Percentiles rank a stretch among this genome's conserved stretches.
Evolutionary conservation across 2,888 invertebrate genomes (phyloP).

Genomic region (Cephus spinipes): DNA sequence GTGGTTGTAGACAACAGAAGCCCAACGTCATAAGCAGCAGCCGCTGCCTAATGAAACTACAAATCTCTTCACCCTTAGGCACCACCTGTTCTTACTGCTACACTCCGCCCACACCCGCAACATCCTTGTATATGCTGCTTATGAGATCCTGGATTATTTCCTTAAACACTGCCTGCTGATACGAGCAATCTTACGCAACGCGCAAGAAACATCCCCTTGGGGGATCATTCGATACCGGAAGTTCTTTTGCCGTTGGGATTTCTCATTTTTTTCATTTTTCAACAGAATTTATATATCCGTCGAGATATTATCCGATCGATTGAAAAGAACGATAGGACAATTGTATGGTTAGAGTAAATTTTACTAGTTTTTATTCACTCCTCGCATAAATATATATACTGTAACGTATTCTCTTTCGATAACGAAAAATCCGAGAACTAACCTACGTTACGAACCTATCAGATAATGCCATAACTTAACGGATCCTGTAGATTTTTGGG

Average conservation of each 20-base stretch:
- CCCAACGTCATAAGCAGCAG: slow-evolving; percentile 63
- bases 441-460: too few species aligned
- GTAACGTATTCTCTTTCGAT: too few species aligned
- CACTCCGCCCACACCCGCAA: slow-evolving; percentile 39
- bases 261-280: background rate
- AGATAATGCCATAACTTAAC: too few species aligned
- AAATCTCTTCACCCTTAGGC: slow-evolving; percentile 64
- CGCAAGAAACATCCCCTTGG: background rate
- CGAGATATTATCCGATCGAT: background rate
- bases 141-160: slow-evolving; percentile 56
- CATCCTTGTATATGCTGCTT: slow-evolving; percentile 54
- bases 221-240: background rate
- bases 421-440: too few species aligned
- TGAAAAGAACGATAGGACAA: background rate
- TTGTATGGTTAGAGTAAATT: background rate
- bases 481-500: too few species aligned
- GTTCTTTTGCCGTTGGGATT: background rate
- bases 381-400: too few species aligned
- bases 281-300: too few species aligned
- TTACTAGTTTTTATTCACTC: background rate
- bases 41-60: slow-evolving; percentile 67
- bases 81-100: slow-evolving; percentile 57
- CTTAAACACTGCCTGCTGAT: slow-evolving; percentile 9
- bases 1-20: slow-evolving; percentile 64
- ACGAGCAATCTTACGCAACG: background rate